Conservation (phyloP, 2,888 invertebrate species). For the Netelia melanura region DNA sequence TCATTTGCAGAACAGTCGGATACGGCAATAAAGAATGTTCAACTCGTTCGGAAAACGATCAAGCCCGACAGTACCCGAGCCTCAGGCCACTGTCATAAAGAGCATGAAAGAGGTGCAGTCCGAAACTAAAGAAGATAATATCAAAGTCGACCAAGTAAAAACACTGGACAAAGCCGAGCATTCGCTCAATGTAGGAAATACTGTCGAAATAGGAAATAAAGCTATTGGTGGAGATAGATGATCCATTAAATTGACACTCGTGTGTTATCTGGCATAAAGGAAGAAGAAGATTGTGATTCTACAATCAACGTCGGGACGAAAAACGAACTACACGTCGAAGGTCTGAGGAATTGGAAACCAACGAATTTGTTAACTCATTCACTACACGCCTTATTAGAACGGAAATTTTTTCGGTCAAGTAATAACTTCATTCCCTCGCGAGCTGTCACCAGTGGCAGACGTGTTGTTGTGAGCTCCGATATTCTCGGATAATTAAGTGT, state of each 20-base stretch:
- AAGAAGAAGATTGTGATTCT: constrained; percentile 1
- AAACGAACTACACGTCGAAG: neutral
- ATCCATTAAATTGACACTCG: neutral
- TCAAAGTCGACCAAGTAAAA: constrained; percentile 18
- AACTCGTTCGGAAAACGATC: constrained; percentile 48
- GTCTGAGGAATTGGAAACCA: neutral
- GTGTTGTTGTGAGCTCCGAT: no score
- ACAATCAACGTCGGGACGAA: neutral
- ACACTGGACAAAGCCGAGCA: neutral
- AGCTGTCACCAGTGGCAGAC: no score
- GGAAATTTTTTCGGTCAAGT: no score
- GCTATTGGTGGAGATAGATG: neutral
- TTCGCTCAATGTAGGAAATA: neutral
- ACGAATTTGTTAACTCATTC: neutral
- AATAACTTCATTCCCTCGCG: neutral
- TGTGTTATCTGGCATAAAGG: neutral
- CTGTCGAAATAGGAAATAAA: neutral
- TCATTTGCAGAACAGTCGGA: constrained; percentile 24
- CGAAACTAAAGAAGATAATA: neutral
- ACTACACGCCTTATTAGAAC: neutral
- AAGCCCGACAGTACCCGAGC: constrained; percentile 39
- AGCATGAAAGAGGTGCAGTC: constrained; percentile 41
- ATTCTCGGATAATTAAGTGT: no score
- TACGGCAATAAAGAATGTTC: constrained; percentile 48
- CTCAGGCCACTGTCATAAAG: constrained; percentile 38